Percentiles rank a stretch among this genome's conserved stretches.
phyloP scores from a whole-genome alignment of 2,797 vertebrate genomes.

The Spea hammondii region DNA sequence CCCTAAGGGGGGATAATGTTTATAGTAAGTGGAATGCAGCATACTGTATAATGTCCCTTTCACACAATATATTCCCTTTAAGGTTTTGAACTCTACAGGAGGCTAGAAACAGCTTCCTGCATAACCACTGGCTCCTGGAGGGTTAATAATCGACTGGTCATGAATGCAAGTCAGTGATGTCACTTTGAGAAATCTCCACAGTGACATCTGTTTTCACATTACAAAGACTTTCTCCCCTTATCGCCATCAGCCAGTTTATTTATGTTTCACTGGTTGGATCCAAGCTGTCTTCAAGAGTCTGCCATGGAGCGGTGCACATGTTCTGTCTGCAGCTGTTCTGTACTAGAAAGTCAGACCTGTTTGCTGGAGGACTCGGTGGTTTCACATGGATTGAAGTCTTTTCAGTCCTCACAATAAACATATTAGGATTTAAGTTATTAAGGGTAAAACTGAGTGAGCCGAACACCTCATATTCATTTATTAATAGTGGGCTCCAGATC shows the following conservation, averaged over 20 bases:
- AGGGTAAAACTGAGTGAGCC: neutral
- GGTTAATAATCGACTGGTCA: conserved; percentile 33
- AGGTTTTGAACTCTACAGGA: too few relatives aligned
- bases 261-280: conserved; percentile 47
- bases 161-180: conserved; percentile 15
- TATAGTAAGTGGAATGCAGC: too few relatives aligned
- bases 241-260: conserved; percentile 43
- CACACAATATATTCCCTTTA: too few relatives aligned
- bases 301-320: neutral
- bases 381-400: neutral
- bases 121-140: neutral
- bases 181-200: conserved; percentile 51
- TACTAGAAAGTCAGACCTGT: conserved; percentile 20
- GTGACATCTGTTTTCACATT: conserved; percentile 55
- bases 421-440: neutral
- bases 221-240: conserved; percentile 37
- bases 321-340: conserved; percentile 28
- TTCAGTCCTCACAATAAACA: neutral
- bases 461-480: neutral
- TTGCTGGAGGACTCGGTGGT: neutral
- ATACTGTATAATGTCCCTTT: too few relatives aligned
- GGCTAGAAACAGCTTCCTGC: too few relatives aligned
- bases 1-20: too few relatives aligned
- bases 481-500: too few relatives aligned
- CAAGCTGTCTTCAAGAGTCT: conserved; percentile 43